Conservation (phyloP, 2,113 vertebrate species). For the Brachionichthys hirsutus region DNA sequence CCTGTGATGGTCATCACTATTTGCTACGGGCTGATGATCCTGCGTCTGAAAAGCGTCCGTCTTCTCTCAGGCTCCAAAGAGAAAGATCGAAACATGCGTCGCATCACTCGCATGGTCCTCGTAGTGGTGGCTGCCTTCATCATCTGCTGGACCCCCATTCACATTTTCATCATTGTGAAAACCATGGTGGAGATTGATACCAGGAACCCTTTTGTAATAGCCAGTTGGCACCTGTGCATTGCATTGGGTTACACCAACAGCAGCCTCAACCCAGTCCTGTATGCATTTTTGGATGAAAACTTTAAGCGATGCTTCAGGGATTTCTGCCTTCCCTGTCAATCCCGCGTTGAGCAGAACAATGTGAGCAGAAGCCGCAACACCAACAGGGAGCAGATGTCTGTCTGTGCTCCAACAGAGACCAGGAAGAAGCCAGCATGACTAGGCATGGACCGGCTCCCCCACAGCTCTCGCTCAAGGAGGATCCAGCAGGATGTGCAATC, state of each 20-base stretch:
- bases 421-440: slow-evolving; percentile 84
- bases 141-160: slow-evolving; percentile 96
- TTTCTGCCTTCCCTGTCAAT: slow-evolving; percentile 85
- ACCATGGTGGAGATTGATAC: slow-evolving; percentile 89
- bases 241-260: slow-evolving; percentile 96
- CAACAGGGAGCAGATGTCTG: slow-evolving; percentile 79
- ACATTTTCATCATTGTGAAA: slow-evolving; percentile 95
- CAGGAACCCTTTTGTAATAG: slow-evolving; percentile 87
- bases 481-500: slow-evolving; percentile 78
- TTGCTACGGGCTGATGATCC: slow-evolving; percentile 94
- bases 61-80: slow-evolving; percentile 94
- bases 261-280: slow-evolving; percentile 94
- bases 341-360: slow-evolving; percentile 69
- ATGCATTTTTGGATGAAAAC: slow-evolving; percentile 94
- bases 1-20: slow-evolving; percentile 93
- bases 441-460: slow-evolving; percentile 71
- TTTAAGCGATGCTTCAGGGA: slow-evolving; percentile 95
- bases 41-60: slow-evolving; percentile 88
- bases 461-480: slow-evolving; percentile 58
- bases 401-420: slow-evolving; percentile 78
- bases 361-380: slow-evolving; percentile 75
- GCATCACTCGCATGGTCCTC: slow-evolving; percentile 96
- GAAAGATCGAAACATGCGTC: slow-evolving; percentile 91
- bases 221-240: slow-evolving; percentile 93
- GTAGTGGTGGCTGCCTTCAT: slow-evolving; percentile 95